These are phyloP conservation scores for Lampris incognitus DNA, from an alignment of 2,113 vertebrate genomes.

Conservation along the genomic window DNA sequence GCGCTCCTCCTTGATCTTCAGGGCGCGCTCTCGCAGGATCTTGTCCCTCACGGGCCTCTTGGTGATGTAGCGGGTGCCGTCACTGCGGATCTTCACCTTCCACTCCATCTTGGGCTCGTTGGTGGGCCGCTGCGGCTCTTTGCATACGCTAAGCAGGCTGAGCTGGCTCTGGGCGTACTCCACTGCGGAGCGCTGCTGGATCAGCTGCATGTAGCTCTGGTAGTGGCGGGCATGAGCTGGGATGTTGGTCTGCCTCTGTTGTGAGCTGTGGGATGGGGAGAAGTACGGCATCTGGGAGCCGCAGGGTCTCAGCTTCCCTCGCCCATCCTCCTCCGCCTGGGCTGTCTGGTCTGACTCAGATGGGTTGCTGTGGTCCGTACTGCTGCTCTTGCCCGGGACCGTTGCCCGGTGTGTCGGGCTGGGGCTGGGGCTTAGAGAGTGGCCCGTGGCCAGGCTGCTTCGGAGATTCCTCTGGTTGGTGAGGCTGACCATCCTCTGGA, in stretches of 20 bases:
- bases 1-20: slow-evolving; percentile 97
- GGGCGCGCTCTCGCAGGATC: slow-evolving; percentile 93
- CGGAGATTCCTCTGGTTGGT: slow-evolving; percentile 93
- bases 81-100: slow-evolving; percentile 97
- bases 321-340: slow-evolving; percentile 78
- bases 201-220: slow-evolving; percentile 97
- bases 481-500: slow-evolving; percentile 90
- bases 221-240: slow-evolving; percentile 93
- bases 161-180: slow-evolving; percentile 95
- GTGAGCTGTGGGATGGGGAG: slow-evolving; percentile 90
- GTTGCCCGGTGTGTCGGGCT: slow-evolving; percentile 78
- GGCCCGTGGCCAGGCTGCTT: slow-evolving; percentile 75
- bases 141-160: slow-evolving; percentile 90
- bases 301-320: slow-evolving; percentile 62
- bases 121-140: slow-evolving; percentile 82
- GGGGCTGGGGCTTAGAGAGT: slow-evolving; percentile 55
- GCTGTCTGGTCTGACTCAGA: slow-evolving; percentile 73
- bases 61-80: slow-evolving; percentile 95
- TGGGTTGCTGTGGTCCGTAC: slow-evolving; percentile 78
- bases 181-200: slow-evolving; percentile 95
- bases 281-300: slow-evolving; percentile 85
- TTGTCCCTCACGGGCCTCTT: slow-evolving; percentile 95
- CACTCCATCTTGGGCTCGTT: slow-evolving; percentile 94
- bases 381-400: slow-evolving; percentile 77
- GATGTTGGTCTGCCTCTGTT: slow-evolving; percentile 87